phyloP scores from a whole-genome alignment of 2,888 invertebrate genomes.

The Plagodis dolabraria region DNA sequence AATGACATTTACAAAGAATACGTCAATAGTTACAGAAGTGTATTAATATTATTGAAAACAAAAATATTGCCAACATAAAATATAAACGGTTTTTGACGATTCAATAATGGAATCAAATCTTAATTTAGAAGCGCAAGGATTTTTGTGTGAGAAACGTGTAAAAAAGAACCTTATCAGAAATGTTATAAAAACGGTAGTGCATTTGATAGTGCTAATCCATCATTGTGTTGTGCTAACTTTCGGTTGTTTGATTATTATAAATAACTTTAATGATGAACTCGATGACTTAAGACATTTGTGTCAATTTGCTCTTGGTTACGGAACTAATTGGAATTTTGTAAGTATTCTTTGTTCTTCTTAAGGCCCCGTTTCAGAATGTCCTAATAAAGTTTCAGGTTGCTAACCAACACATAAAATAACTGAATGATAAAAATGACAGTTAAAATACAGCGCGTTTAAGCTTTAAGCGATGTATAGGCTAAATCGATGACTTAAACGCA shows the following conservation, averaged over 20 bases:
- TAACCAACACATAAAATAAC: too few relatives aligned
- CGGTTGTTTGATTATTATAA: conserved; percentile 14
- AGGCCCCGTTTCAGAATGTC: too few relatives aligned
- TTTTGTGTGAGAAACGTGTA: conserved; percentile 6
- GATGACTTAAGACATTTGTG: conserved; percentile 20
- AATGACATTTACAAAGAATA: too few relatives aligned
- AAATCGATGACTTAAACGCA: too few relatives aligned
- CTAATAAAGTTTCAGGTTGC: too few relatives aligned
- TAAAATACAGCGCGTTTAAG: too few relatives aligned
- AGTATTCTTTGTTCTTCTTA: conserved; percentile 24
- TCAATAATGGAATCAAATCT: conserved; percentile 2
- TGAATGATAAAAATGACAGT: too few relatives aligned
- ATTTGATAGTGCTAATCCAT: not conserved
- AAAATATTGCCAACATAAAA: too few relatives aligned
- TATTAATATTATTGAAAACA: too few relatives aligned
- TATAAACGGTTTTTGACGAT: too few relatives aligned
- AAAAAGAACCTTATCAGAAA: not conserved
- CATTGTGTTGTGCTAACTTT: conserved; percentile 1
- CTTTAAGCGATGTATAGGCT: too few relatives aligned
- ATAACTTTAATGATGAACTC: conserved; percentile 13
- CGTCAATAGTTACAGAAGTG: too few relatives aligned
- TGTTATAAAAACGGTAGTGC: conserved; percentile 1
- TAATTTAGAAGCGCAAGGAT: conserved; percentile 14
- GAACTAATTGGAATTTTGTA: conserved; percentile 43
- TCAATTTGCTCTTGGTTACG: conserved; percentile 24